Percentiles rank a stretch among this genome's conserved stretches.
These are phyloP conservation scores for Merops nubicus DNA, from an alignment of 2,113 vertebrate genomes.

Conservation along the genomic window DNA sequence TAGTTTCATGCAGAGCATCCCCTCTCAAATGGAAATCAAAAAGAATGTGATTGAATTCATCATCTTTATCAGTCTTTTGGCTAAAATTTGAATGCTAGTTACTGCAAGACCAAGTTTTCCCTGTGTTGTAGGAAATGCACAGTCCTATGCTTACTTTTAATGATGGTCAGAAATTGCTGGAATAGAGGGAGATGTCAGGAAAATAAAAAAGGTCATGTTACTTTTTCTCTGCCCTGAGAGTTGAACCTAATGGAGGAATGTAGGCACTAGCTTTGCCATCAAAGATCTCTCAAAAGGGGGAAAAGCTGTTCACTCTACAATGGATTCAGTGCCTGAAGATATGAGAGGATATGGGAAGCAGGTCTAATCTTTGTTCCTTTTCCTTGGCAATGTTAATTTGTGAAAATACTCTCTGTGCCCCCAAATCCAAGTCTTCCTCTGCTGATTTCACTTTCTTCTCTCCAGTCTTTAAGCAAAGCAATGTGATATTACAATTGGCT, in stretches of 20 bases:
- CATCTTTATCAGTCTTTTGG: background rate
- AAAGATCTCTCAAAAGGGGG: background rate
- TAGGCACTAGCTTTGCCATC: background rate
- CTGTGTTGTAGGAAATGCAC: background rate
- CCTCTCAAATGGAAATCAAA: background rate
- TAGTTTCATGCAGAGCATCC: background rate
- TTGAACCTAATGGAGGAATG: background rate
- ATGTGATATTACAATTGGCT: background rate
- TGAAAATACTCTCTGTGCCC: background rate
- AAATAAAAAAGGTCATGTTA: background rate
- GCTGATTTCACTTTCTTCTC: constrained; percentile 14
- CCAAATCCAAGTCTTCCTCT: background rate
- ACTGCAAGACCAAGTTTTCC: background rate
- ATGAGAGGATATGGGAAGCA: background rate
- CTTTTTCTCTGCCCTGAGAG: background rate
- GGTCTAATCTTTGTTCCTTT: constrained; percentile 7
- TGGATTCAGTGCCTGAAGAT: background rate
- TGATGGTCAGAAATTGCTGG: background rate
- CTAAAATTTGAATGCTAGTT: background rate
- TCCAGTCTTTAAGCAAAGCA: background rate
- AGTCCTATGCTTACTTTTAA: background rate
- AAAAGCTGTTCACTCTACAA: background rate
- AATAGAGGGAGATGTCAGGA: background rate
- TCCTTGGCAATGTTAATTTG: background rate
- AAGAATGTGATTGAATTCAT: background rate